Conservation (phyloP, 2,888 invertebrate genomes). For the Campoplex capitator region DNA sequence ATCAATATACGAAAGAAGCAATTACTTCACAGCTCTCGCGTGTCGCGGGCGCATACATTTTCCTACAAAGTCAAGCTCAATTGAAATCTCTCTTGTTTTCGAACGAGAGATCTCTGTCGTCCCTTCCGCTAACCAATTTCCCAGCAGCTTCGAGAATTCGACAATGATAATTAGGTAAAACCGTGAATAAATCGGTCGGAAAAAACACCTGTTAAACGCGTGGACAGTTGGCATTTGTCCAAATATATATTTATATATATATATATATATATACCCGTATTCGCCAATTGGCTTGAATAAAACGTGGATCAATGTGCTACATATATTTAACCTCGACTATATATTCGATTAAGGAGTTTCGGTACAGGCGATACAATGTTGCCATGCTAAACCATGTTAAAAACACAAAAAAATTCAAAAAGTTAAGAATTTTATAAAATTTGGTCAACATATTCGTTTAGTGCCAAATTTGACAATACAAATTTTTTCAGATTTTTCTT, state of each 20-base stretch:
- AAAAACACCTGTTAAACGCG: slow-evolving; percentile 64
- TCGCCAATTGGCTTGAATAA: slow-evolving; percentile 50
- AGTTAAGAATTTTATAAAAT: no score
- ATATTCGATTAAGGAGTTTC: slow-evolving; percentile 32
- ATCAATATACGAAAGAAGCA: background rate
- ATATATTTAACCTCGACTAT: slow-evolving; percentile 10
- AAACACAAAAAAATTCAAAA: no score
- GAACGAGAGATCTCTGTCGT: background rate
- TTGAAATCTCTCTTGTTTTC: slow-evolving; percentile 40
- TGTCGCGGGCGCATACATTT: slow-evolving; percentile 20
- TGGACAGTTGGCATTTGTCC: slow-evolving; percentile 61
- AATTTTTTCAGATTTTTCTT: no score
- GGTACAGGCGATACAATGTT: no score
- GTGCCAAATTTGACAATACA: no score
- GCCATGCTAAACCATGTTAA: no score
- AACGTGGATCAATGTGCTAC: background rate
- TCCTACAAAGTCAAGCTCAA: slow-evolving; percentile 54
- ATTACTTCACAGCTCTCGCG: slow-evolving; percentile 33
- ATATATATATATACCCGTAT: background rate
- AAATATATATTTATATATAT: background rate
- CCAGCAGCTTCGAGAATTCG: background rate
- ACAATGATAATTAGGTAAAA: slow-evolving; percentile 63
- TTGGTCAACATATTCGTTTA: no score
- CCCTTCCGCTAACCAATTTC: background rate
- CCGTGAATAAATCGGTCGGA: slow-evolving; percentile 54